These are phyloP conservation scores for Thyatira batis DNA, from an alignment of 2,888 invertebrate genomes.

Conservation along the genomic window DNA sequence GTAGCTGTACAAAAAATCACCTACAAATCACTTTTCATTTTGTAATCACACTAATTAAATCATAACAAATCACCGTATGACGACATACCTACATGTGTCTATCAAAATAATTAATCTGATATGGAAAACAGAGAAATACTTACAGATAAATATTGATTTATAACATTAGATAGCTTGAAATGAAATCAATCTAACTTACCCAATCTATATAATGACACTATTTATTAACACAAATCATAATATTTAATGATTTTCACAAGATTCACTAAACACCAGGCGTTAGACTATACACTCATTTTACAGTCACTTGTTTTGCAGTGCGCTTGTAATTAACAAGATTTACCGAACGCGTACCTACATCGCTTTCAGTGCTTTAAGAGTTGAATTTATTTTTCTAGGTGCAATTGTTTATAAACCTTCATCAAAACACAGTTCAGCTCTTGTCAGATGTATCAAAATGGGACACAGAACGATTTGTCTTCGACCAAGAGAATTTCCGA, in stretches of 20 bases:
- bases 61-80: constrained; percentile 18
- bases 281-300: constrained; percentile 1
- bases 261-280: not conserved
- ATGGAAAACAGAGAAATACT: not conserved
- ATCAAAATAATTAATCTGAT: not conserved
- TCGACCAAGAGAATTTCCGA: constrained; percentile 81
- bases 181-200: not conserved
- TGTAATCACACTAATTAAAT: constrained; percentile 31
- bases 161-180: not conserved
- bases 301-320: not conserved
- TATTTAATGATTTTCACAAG: not conserved
- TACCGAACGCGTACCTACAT: not conserved
- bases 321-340: not conserved
- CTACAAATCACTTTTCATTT: not conserved
- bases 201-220: not conserved
- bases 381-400: constrained; percentile 61
- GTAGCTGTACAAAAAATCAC: not conserved
- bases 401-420: constrained; percentile 79
- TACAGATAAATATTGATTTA: not conserved
- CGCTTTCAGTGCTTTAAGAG: not conserved
- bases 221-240: not conserved
- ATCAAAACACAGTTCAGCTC: constrained; percentile 81
- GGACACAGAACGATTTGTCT: constrained; percentile 79
- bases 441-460: constrained; percentile 81
- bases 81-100: not conserved